These are phyloP conservation scores for Orgyia antiqua DNA, from an alignment of 2,888 invertebrate genomes.

Conservation along the genomic window DNA sequence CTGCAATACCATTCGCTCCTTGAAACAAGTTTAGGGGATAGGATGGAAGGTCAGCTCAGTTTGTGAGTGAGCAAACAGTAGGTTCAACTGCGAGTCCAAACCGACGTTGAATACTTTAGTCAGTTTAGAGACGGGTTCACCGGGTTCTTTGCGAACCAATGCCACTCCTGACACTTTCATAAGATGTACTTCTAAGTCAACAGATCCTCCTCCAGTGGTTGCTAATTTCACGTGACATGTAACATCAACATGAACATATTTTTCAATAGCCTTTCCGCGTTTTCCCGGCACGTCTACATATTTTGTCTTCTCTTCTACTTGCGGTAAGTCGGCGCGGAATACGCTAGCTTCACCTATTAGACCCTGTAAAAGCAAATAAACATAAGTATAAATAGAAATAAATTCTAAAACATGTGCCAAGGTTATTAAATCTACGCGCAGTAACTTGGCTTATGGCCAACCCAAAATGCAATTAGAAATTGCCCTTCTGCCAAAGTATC, in stretches of 20 bases:
- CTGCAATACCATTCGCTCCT: constrained; percentile 57
- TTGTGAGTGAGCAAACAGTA: constrained; percentile 81
- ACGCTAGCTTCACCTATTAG: constrained; percentile 81
- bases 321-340: constrained; percentile 82
- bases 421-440: constrained; percentile 23
- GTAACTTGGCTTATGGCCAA: constrained; percentile 36
- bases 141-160: constrained; percentile 79
- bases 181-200: constrained; percentile 77
- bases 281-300: constrained; percentile 74
- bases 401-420: constrained; percentile 29
- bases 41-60: constrained; percentile 82
- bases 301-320: constrained; percentile 81
- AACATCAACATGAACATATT: constrained; percentile 82
- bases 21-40: constrained; percentile 49
- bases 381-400: constrained; percentile 25
- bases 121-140: constrained; percentile 72
- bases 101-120: constrained; percentile 82
- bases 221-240: constrained; percentile 81
- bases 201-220: constrained; percentile 77
- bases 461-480: constrained; percentile 35
- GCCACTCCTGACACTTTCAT: constrained; percentile 84
- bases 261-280: constrained; percentile 73
- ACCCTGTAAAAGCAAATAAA: constrained; percentile 47
- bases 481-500: constrained; percentile 38
- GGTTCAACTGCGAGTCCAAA: constrained; percentile 82